Base-by-base conservation (phyloP, 2,888 invertebrate genomes). In the Pristionchus fissidentatus region DNA sequence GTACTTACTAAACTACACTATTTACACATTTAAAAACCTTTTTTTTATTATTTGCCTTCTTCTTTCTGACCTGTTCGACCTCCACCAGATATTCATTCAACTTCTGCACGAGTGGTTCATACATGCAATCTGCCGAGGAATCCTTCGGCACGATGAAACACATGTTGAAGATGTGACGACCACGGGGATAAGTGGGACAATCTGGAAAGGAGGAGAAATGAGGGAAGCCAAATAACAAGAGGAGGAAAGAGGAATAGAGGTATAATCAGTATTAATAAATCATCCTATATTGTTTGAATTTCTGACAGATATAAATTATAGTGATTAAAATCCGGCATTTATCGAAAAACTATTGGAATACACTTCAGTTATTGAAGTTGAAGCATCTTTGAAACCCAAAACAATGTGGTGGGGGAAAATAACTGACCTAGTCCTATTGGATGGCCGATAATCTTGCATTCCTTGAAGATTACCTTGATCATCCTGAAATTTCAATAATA, bases 21-120 rank as follows among this genome's bases (percentile, higher is more conserved):
- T n/a, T n/a, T n/a, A n/a, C n/a, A n/a, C n/a, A n/a, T n/a, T n/a
- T n/a, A n/a, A n/a, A n/a, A n/a, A n/a, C n/a, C n/a, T n/a, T n/a
- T n/a, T n/a, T n/a, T n/a, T n/a, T n/a, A n/a, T n/a, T n/a, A n/a
- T n/a, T n/a, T n/a, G n/a, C n/a, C n/a, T 19, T 26, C 32, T 2
- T 32, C n/a, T 26, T 4, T 5, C 66, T 75, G 13, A 89, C 89
- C 84, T 87, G 88, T 83, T 92, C 92, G 83, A 92, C 82, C 52
- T 89, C 89, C 22, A 89, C 85, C 43, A 92, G 84, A 84, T 92
- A 92, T 78, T 91, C 89, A 0, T 92, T 90, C 49, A 87, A 85
- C 84, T 92, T 92, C 84, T 91, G 90, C 10, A 92, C 91, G 46
- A 92, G 82, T 29, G 92, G 91, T 82, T 92, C 92, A 84, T 91